Evolutionary conservation across 2,113 vertebrate genomes (phyloP), one percentile per base, ranked within the genome.

Genomic region (Oryzias javanicus): DNA sequence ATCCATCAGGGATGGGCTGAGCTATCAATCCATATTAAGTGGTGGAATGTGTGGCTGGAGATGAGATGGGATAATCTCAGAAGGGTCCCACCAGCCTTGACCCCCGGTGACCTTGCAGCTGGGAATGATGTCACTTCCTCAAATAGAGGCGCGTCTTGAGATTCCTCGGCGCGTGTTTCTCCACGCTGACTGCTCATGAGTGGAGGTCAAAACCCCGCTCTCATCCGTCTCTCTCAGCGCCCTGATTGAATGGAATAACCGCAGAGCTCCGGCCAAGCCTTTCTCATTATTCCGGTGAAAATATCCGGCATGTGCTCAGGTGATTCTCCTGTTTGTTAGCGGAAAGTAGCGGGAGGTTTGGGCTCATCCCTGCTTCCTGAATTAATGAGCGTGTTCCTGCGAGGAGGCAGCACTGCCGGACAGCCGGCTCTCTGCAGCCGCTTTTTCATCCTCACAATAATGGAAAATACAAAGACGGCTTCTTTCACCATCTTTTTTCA

Each of bases 101-200:
- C 82, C 85, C 85, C 72, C 18, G 16, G 20, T 50, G 80, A 81
- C 78, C 67, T 57, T 1, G 2, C n/a, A 25, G 79, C 69, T 81
- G 82, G 75, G 84, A 79, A 81, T 86, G 86, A 87, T 87, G 86
- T 88, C 77, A 89, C 82, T 81, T 80, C 65, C 82, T 84, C 81
- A 78, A 74, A 88, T 81, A 79, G 72, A 51, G 44, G 58, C 62
- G 58, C 76, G 77, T 82, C 81, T 84, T 61, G 12, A 65, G 72
- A 48, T 47, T 65, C 44, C 62, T 67, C 14, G 47, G 46, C 46
- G 49, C 55, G 59, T 35, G 40, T 47, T 62, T 64, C 65, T 44
- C 54, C 64, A 58, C 68, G 73, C 58, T 59, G 80, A 67, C 78
- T 78, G 60, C 75, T 84, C 79, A 75, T 72, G 71, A 80, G 80